A percentile compares a stretch with the other conserved stretches of the same genome.
phyloP scores from a whole-genome alignment of 2,888 invertebrate genomes.

The Caenorhabditis sp. region DNA sequence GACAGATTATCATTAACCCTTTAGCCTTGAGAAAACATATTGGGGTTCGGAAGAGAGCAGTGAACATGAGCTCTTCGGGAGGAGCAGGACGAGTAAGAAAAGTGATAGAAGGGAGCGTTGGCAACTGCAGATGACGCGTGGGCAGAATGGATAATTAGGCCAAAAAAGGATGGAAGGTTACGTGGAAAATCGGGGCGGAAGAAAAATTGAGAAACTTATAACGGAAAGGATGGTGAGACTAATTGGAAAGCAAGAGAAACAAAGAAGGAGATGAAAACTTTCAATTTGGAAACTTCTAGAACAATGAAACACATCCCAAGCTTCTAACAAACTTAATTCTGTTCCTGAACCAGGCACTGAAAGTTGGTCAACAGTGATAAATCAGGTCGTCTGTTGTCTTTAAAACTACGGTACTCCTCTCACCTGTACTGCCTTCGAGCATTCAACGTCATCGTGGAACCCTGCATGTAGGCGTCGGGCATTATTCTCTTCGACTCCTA shows the following conservation, averaged over 20 bases:
- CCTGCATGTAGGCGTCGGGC: slow-evolving; percentile 28
- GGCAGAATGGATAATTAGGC: background rate
- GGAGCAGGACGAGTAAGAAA: background rate
- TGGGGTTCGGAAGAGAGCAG: slow-evolving; percentile 31
- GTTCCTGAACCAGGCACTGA: too few relatives aligned
- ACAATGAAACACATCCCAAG: background rate
- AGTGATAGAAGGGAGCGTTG: background rate
- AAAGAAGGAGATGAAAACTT: background rate
- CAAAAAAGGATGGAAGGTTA: background rate
- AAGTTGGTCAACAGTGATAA: too few relatives aligned
- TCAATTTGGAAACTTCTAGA: slow-evolving; percentile 12
- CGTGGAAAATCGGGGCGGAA: slow-evolving; percentile 16
- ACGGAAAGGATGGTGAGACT: background rate
- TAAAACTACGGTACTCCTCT: background rate
- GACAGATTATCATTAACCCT: slow-evolving; percentile 32
- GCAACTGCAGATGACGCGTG: background rate
- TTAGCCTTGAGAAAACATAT: slow-evolving; percentile 50
- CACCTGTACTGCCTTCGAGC: slow-evolving; percentile 40
- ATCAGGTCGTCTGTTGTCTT: too few relatives aligned
- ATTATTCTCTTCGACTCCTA: slow-evolving; percentile 12
- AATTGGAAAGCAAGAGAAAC: background rate
- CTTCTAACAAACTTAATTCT: too few relatives aligned
- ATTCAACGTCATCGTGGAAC: slow-evolving; percentile 24
- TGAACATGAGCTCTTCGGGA: slow-evolving; percentile 6
- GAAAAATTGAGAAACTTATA: too few relatives aligned